Conservation (phyloP, 2,113 vertebrate species). For the Melanostigma gelatinosum region DNA sequence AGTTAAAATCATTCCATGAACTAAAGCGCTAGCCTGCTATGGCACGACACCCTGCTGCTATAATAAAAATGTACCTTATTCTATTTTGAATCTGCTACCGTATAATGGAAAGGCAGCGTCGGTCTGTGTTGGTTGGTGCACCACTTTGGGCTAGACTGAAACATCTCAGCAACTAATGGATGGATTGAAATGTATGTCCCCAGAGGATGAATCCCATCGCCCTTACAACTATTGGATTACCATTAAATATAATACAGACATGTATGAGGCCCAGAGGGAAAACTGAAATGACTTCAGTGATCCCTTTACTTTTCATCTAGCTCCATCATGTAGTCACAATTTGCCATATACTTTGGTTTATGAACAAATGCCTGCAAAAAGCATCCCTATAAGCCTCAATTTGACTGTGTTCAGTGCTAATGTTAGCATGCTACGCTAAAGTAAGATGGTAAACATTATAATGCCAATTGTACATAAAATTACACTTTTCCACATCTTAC, state of each 20-base stretch:
- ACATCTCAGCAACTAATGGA: not conserved
- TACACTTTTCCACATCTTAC: not conserved
- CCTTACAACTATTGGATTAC: not conserved
- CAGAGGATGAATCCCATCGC: not conserved
- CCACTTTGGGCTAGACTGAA: not conserved
- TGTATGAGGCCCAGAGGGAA: not conserved
- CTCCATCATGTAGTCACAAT: not conserved
- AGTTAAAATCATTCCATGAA: conserved; percentile 60
- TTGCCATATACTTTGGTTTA: not conserved
- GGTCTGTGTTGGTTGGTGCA: not conserved
- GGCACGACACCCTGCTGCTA: conserved; percentile 28
- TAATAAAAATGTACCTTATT: conserved; percentile 28
- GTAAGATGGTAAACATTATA: not conserved
- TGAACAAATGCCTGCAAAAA: not conserved
- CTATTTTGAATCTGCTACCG: conserved; percentile 28
- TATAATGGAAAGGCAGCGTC: conserved; percentile 7
- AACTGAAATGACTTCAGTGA: not conserved
- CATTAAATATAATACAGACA: not conserved
- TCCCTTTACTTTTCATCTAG: not conserved
- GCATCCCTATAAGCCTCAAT: not conserved
- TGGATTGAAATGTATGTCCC: not conserved
- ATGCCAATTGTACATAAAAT: not conserved
- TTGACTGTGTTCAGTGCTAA: not conserved
- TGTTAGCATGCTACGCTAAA: not conserved
- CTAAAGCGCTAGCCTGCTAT: conserved; percentile 23